Conservation (phyloP, 2,888 invertebrate genomes). For the Sphaerophoria taeniata region DNA sequence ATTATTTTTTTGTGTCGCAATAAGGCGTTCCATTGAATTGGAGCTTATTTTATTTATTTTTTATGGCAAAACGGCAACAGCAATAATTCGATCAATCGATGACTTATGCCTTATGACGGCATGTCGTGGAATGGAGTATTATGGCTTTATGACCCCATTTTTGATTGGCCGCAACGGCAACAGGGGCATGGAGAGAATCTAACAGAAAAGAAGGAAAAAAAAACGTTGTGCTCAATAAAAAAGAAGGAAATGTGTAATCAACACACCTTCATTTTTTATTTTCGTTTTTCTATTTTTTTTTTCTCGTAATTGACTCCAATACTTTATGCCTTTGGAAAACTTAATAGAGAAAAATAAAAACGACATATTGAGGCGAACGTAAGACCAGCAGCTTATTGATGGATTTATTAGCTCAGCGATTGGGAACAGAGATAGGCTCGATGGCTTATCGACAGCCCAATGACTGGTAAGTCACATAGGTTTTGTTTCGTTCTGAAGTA, state of each 20-base stretch:
- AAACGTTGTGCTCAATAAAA: background rate
- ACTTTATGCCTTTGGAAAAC: background rate
- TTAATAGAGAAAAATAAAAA: background rate
- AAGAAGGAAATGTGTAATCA: slow-evolving; percentile 18
- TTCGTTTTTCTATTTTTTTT: slow-evolving; percentile 3
- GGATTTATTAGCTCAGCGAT: slow-evolving; percentile 63
- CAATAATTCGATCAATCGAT: slow-evolving; percentile 57
- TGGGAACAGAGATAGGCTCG: slow-evolving; percentile 38
- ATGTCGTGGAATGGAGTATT: slow-evolving; percentile 29
- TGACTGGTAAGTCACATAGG: slow-evolving; percentile 52
- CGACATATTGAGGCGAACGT: background rate
- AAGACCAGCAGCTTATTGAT: slow-evolving; percentile 48
- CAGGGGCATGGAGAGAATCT: background rate
- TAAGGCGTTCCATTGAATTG: slow-evolving; percentile 49
- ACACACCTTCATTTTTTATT: slow-evolving; percentile 41
- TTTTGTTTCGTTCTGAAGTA: background rate
- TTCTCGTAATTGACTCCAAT: background rate
- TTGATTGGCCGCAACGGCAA: slow-evolving; percentile 56
- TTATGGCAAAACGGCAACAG: slow-evolving; percentile 32
- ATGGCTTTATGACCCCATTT: slow-evolving; percentile 67
- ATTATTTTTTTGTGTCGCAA: slow-evolving; percentile 55
- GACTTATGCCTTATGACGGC: slow-evolving; percentile 44
- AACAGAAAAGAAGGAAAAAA: background rate
- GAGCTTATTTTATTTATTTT: slow-evolving; percentile 33
- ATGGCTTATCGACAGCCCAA: slow-evolving; percentile 26